These are phyloP conservation scores for Ashinkailepas kermadecensis DNA, from an alignment of 2,888 invertebrate genomes.

Conservation along the genomic window DNA sequence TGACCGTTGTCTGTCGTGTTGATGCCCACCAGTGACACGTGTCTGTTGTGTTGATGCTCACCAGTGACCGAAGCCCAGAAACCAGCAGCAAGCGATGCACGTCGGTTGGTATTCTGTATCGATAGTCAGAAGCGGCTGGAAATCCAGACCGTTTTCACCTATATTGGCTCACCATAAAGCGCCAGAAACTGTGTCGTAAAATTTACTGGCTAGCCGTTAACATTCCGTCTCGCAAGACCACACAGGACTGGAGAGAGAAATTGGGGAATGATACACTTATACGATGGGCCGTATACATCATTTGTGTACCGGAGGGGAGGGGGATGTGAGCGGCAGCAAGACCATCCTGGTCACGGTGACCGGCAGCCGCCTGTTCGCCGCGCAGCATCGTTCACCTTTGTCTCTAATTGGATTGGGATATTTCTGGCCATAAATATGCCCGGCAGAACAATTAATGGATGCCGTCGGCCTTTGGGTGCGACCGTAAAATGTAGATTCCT, in stretches of 20 bases:
- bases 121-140: background rate
- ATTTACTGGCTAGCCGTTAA: constrained; percentile 11
- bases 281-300: constrained; percentile 13
- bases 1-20: no score
- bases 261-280: constrained; percentile 9
- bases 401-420: background rate
- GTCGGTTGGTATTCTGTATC: no score
- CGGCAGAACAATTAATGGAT: background rate
- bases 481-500: constrained; percentile 17
- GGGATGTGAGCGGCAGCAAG: background rate
- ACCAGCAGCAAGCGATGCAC: no score
- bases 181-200: constrained; percentile 13
- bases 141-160: background rate
- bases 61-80: no score
- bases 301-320: background rate
- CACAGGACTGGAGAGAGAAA: constrained; percentile 13
- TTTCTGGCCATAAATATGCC: background rate
- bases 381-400: background rate
- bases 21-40: no score
- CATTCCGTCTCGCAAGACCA: constrained; percentile 20
- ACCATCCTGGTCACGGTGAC: no score
- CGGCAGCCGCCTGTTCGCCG: no score
- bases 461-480: background rate
- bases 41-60: no score
- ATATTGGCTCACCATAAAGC: constrained; percentile 18